Conservation (phyloP, 1,140 invertebrate species). For the Micrasema longulum region DNA sequence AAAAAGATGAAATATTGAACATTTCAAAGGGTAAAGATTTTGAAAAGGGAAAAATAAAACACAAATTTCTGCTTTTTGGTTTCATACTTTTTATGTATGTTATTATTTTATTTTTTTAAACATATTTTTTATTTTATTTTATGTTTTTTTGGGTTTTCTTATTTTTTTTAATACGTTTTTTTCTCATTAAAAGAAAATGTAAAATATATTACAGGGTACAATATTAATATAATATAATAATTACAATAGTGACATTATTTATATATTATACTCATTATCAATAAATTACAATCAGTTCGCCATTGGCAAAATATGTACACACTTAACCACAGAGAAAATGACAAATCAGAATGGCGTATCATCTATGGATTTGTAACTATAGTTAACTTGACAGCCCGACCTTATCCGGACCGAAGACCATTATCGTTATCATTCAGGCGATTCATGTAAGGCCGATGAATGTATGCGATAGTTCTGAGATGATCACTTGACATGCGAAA, state of each 20-base stretch:
- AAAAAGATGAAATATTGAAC: too few relatives aligned
- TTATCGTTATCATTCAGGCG: too few relatives aligned
- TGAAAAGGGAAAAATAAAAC: constrained; percentile 9
- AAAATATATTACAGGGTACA: constrained; percentile 40
- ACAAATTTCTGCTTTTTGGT: constrained; percentile 13
- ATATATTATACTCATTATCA: constrained; percentile 31
- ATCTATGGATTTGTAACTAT: constrained; percentile 7
- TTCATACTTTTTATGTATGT: constrained; percentile 37
- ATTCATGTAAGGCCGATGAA: too few relatives aligned
- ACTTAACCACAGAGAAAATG: constrained; percentile 28
- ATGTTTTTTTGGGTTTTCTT: constrained; percentile 25
- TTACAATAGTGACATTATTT: constrained; percentile 28
- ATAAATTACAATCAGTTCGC: constrained; percentile 38
- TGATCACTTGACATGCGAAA: too few relatives aligned
- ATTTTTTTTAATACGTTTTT: constrained; percentile 11
- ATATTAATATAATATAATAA: constrained; percentile 20
- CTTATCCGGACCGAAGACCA: too few relatives aligned
- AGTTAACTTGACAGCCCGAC: too few relatives aligned
- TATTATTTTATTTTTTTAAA: constrained; percentile 32
- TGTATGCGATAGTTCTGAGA: too few relatives aligned
- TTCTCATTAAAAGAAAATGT: constrained; percentile 36
- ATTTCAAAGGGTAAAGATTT: too few relatives aligned
- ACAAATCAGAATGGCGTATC: constrained; percentile 11
- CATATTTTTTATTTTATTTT: constrained; percentile 30
- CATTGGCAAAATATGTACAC: constrained; percentile 34